Evolutionary conservation across 2,797 vertebrate species (phyloP).

Genomic region (Gymnothorax reevesii): DNA sequence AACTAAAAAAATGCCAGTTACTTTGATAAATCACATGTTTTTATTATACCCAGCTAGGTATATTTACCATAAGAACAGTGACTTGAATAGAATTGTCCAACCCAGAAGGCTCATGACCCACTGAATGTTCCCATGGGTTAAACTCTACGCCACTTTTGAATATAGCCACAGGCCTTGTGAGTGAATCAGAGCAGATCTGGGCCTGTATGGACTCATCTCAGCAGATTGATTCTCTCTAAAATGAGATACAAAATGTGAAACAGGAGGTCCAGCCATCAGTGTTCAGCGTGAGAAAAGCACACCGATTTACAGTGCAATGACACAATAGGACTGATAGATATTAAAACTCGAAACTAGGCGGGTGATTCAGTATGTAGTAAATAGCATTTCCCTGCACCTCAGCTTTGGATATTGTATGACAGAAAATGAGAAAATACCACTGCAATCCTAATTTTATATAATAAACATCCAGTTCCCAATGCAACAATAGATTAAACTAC

Average conservation of each 20-base stretch:
- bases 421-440: background rate
- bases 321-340: background rate
- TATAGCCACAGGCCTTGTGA: background rate
- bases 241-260: conserved; percentile 47
- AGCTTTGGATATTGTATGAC: background rate
- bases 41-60: background rate
- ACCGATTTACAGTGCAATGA: conserved; percentile 32
- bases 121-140: background rate
- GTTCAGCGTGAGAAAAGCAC: background rate
- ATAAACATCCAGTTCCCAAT: background rate
- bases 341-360: background rate
- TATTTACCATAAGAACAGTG: background rate
- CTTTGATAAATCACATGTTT: background rate
- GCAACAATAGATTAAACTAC: background rate
- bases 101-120: background rate
- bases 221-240: conserved; percentile 32
- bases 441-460: background rate
- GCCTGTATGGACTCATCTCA: conserved; percentile 46
- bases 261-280: conserved; percentile 33
- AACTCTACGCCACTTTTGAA: background rate
- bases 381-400: background rate
- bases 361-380: background rate
- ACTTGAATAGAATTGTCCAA: background rate
- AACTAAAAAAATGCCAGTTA: background rate
- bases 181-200: background rate